Evolutionary conservation across 2,797 vertebrate genomes (phyloP).

Genomic region (Tokudaia tokunoshimensis): DNA sequence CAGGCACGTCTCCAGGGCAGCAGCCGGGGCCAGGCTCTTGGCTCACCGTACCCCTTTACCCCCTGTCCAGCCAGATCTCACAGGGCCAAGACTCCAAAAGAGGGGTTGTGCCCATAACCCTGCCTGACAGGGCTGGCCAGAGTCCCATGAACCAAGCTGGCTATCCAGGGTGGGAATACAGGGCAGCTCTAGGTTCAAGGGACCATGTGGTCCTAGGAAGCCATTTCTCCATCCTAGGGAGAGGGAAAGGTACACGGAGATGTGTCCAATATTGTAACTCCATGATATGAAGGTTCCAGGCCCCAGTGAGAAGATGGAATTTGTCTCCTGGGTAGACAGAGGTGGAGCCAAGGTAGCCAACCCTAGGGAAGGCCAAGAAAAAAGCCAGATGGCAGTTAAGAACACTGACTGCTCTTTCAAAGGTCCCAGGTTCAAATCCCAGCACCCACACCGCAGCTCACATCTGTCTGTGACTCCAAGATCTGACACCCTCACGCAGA

Average conservation of each 20-base stretch:
- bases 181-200: not conserved
- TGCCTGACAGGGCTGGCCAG: not conserved
- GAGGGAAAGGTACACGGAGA: not conserved
- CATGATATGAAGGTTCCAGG: rapidly evolving
- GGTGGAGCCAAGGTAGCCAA: not conserved
- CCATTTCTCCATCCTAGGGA: not conserved
- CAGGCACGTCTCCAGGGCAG: constrained; percentile 77
- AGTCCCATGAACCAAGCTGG: not conserved
- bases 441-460: not conserved
- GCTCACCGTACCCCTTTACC: not conserved
- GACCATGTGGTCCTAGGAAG: not conserved
- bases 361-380: not conserved
- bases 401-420: not conserved
- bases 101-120: not conserved
- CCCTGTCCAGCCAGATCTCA: not conserved
- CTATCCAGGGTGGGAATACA: too few species aligned
- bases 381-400: not conserved
- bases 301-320: rapidly evolving
- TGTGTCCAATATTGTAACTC: too few species aligned
- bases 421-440: not conserved
- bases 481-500: not conserved
- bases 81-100: not conserved
- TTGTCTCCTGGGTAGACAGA: not conserved
- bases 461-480: not conserved
- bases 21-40: constrained; percentile 40